phyloP scores from a whole-genome alignment of 1,140 invertebrate genomes.

The Drosophila simulans region DNA sequence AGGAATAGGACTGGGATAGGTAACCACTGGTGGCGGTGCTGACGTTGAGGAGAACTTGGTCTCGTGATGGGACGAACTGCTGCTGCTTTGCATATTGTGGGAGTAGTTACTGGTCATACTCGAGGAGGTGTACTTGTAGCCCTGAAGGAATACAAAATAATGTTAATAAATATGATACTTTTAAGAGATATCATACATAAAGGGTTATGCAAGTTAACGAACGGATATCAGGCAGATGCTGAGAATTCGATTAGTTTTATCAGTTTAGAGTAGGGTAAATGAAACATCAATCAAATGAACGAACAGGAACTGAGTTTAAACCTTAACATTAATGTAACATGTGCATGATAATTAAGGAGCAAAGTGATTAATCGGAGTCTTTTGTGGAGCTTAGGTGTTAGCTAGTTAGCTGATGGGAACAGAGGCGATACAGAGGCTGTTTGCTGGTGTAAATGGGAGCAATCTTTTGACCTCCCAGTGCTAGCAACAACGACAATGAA shows the following conservation, averaged over 20 bases:
- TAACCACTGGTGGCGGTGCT: conserved; percentile 70
- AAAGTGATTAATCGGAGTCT: conserved; percentile 15
- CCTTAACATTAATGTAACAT: background rate
- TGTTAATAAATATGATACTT: background rate
- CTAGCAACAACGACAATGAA: conserved; percentile 60
- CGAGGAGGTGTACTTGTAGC: conserved; percentile 66
- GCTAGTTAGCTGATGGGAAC: conserved; percentile 20
- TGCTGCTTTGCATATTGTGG: conserved; percentile 75
- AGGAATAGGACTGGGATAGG: conserved; percentile 85
- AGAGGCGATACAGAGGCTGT: conserved; percentile 22
- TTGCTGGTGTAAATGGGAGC: conserved; percentile 14
- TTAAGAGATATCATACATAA: background rate
- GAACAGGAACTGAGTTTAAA: background rate
- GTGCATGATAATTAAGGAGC: conserved; percentile 17
- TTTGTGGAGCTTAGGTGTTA: background rate
- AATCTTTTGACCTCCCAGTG: conserved; percentile 38
- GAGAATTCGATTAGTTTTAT: conserved; percentile 14
- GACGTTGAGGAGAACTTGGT: conserved; percentile 84
- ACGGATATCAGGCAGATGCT: conserved; percentile 42
- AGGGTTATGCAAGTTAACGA: conserved; percentile 23
- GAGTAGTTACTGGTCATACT: conserved; percentile 81
- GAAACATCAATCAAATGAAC: conserved; percentile 9
- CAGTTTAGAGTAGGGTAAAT: conserved; percentile 15
- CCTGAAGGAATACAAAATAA: conserved; percentile 29
- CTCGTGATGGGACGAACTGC: conserved; percentile 66